Conservation (phyloP, 2,797 vertebrate genomes). For the Psittacula derbiana region DNA sequence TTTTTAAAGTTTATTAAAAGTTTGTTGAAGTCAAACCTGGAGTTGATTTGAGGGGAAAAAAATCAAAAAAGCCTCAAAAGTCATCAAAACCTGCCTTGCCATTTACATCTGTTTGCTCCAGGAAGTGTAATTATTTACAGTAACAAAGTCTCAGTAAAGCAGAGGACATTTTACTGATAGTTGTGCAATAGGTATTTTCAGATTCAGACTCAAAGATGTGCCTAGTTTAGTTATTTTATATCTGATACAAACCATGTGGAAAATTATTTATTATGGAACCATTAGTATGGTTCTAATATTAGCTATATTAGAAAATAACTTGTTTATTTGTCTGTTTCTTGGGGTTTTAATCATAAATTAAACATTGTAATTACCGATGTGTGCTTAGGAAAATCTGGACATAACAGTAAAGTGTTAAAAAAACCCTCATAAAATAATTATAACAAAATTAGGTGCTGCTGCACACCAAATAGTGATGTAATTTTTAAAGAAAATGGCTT, state of each 20-base stretch:
- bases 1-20: conserved; percentile 25
- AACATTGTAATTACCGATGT: neutral
- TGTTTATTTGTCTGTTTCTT: neutral
- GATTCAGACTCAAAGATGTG: neutral
- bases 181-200: neutral
- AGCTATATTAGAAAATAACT: neutral
- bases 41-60: neutral
- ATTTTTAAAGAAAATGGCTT: neutral
- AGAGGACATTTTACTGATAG: neutral
- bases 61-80: neutral
- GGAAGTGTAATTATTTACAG: neutral
- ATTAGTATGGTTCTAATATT: neutral
- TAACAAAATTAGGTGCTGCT: neutral
- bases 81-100: neutral
- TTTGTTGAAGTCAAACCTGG: neutral
- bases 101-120: neutral
- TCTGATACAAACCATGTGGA: neutral
- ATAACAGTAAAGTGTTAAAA: neutral
- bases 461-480: neutral
- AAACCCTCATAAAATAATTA: neutral
- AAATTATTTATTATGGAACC: neutral
- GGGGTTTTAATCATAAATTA: neutral
- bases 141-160: neutral
- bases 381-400: neutral
- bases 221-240: neutral